phyloP scores from a whole-genome alignment of 2,797 vertebrate species.

The Apogon talboti region DNA sequence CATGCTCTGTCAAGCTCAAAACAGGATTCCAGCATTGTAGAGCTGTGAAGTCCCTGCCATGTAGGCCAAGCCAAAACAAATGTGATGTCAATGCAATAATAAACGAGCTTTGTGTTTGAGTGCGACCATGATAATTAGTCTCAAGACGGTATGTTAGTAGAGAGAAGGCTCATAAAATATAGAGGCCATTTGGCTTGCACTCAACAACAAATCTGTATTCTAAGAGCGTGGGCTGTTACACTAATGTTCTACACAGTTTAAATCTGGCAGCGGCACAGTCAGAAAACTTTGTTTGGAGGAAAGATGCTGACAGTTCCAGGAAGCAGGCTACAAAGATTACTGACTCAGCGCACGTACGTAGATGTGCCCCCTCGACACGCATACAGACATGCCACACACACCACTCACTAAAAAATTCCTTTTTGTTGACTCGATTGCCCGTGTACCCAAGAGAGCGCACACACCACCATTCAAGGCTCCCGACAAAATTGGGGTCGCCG shows the following conservation, averaged over 20 bases:
- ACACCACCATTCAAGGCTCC: slow-evolving; percentile 63
- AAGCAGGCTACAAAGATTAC: slow-evolving; percentile 58
- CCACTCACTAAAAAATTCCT: slow-evolving; percentile 40
- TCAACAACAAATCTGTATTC: slow-evolving; percentile 79
- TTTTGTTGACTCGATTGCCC: slow-evolving; percentile 65
- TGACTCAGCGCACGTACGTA: slow-evolving; percentile 71
- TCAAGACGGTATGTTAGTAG: slow-evolving; percentile 75
- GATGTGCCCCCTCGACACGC: slow-evolving; percentile 34
- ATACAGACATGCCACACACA: slow-evolving; percentile 30
- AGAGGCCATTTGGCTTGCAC: slow-evolving; percentile 78
- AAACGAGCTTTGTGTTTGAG: slow-evolving; percentile 80
- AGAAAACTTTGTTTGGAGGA: slow-evolving; percentile 73
- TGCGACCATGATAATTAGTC: slow-evolving; percentile 81
- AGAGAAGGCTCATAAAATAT: slow-evolving; percentile 81
- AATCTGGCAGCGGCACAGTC: slow-evolving; percentile 71
- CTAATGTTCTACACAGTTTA: slow-evolving; percentile 80
- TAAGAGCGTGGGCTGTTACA: slow-evolving; percentile 74
- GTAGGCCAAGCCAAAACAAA: slow-evolving; percentile 78
- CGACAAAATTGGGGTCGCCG: slow-evolving; percentile 71
- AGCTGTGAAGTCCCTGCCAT: slow-evolving; percentile 60
- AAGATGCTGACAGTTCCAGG: slow-evolving; percentile 75
- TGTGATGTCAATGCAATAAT: slow-evolving; percentile 76
- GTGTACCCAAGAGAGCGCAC: slow-evolving; percentile 27
- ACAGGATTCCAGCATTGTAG: slow-evolving; percentile 44
- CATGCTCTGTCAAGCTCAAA: slow-evolving; percentile 49